A percentile compares a stretch with the other conserved stretches of the same genome.
These are phyloP conservation scores for Drosophila azteca DNA, from an alignment of 1,140 invertebrate genomes.

Conservation along the genomic window DNA sequence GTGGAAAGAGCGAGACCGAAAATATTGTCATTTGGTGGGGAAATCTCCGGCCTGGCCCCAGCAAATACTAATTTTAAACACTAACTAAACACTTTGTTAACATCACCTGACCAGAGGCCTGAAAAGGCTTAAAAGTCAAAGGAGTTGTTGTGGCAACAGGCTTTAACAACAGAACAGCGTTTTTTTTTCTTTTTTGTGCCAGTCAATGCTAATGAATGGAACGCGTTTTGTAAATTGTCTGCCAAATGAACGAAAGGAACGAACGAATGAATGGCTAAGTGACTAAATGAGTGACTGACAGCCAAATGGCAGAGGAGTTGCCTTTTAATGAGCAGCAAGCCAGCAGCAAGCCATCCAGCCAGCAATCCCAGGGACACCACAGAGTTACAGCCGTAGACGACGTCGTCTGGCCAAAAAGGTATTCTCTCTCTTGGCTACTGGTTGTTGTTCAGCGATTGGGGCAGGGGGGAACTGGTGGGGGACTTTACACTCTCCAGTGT, in stretches of 20 bases:
- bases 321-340: slow-evolving; percentile 58
- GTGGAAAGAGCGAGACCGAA: background rate
- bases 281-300: slow-evolving; percentile 73
- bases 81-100: slow-evolving; percentile 49
- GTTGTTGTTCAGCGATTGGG: too few species aligned
- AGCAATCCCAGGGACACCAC: background rate
- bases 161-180: slow-evolving; percentile 23
- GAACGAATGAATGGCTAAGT: slow-evolving; percentile 58
- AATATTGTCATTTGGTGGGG: too few species aligned
- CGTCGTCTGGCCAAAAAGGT: slow-evolving; percentile 8
- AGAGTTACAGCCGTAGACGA: slow-evolving; percentile 8
- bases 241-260: slow-evolving; percentile 42
- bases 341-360: slow-evolving; percentile 5
- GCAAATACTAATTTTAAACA: slow-evolving; percentile 29
- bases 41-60: too few species aligned
- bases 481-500: slow-evolving; percentile 7
- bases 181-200: background rate
- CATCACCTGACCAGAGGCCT: slow-evolving; percentile 22
- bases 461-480: too few species aligned
- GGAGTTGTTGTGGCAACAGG: slow-evolving; percentile 31
- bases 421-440: slow-evolving; percentile 5
- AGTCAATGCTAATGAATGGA: slow-evolving; percentile 75
- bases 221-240: slow-evolving; percentile 76
- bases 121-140: slow-evolving; percentile 25
- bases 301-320: slow-evolving; percentile 68